Evolutionary conservation across 1,140 invertebrate genomes (phyloP).

Genomic region (Copidosoma floridanum): DNA sequence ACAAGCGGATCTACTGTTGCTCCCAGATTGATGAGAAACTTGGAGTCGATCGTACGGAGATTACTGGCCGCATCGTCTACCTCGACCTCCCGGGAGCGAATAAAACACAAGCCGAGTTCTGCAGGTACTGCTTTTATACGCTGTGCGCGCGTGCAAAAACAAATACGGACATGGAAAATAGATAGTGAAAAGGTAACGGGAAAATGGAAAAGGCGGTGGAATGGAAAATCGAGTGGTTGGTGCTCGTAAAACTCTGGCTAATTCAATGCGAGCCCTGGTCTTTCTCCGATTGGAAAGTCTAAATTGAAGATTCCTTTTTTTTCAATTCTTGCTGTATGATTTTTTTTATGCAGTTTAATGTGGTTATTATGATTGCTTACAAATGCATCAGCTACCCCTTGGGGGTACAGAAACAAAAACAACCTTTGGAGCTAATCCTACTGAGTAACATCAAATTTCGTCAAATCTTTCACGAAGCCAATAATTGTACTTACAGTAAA

Average conservation of each 20-base stretch:
- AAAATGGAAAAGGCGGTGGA: constrained; percentile 5
- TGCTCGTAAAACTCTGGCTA: not conserved
- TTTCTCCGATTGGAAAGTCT: no score
- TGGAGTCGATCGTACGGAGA: constrained; percentile 3
- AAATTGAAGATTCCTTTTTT: no score
- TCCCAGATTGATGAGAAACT: constrained; percentile 23
- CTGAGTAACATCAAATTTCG: no score
- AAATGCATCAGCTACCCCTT: no score
- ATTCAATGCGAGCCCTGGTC: no score
- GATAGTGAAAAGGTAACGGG: not conserved
- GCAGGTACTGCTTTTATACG: not conserved
- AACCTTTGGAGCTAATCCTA: no score
- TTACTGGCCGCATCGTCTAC: not conserved
- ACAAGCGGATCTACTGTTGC: not conserved
- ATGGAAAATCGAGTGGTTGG: constrained; percentile 29
- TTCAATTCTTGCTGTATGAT: no score
- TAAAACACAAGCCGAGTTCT: not conserved
- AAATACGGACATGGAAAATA: constrained; percentile 1
- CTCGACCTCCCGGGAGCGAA: not conserved
- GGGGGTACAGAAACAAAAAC: no score
- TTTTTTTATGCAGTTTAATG: no score
- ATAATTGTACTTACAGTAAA: no score
- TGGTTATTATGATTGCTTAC: no score
- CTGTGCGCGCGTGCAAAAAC: constrained; percentile 1
- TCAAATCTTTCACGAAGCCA: no score